Base-by-base conservation (phyloP, 2,888 invertebrate species). In the Empis stercorea region DNA sequence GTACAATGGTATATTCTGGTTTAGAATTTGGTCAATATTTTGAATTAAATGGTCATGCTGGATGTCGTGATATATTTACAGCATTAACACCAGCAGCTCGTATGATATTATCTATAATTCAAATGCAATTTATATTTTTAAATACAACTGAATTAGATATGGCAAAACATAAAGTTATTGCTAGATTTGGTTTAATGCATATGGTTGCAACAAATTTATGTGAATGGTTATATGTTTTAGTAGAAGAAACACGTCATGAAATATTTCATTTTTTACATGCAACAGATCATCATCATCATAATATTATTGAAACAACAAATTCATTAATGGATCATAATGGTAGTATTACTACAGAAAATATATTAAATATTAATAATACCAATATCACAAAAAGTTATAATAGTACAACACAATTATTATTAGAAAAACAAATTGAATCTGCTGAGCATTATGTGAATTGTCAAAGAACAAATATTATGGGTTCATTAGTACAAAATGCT, bases 71-170 rank as follows among this genome's bases (percentile, higher is more conserved):
- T 52, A 70, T 80, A 4, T 68, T 78, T 23, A 67, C 76, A 1
- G 88, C 85, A n/a, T 74, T 92, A 45, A 86, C 87, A 14, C 91
- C 93, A 0, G 80, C 83, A 1, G 75, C 86, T 16, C 78, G 89
- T 46, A 84, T 92, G 76, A 69, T 84, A 14, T 78, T 94, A 57
- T 89, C 89, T 48, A 81, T 93, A 51, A 78, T 84, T 40, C 93
- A 94, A 71, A 86, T 94, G 73, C 92, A 94, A 66, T 93, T 94
- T 66, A 88, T 94, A 57, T 94, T 94, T 65, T 76, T 93, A 37
- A 92, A 91, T 60, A 87, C 87, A 55, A 87, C 87, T 67, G 75
- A 78, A 62, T 70, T 81, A 58, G 76, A 78, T 52, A 74, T 82
- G 57, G 78, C 79, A 16, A 72, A 73, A 41, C 79, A 80, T 60